Base-by-base conservation (phyloP, 2,888 invertebrate species). In the Micoletzkya japonica region DNA sequence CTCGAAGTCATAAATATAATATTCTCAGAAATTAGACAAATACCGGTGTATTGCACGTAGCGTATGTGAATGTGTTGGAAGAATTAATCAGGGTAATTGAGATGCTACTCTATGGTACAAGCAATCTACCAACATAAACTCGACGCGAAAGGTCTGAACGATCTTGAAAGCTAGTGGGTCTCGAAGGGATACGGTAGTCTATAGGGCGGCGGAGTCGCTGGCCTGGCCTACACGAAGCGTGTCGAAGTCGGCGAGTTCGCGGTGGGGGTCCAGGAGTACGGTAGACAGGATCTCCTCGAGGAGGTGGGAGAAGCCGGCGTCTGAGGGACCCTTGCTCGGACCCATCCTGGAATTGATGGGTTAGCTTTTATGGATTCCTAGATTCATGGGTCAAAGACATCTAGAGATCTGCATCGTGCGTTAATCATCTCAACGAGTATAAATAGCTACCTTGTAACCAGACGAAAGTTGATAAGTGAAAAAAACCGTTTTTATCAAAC, bases 231-330 rank as follows among this genome's bases (percentile, higher is more conserved):
- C 32, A 57, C 67, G 36, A 1, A 57, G 57, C 3, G 57, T 49
- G 34, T 67, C 67, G 14, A 67, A 44, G n/a, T 67, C 67, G n/a
- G 44, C 57, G 2, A 67, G 32, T 57, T 67, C 67, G 6, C 67
- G 36, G 20, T 57, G 67, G n/a, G 57, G 49, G 30, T 68, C 68
- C 58, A 58, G 44, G 49, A 68, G 68, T 58, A 68, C 58, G 34
- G 58, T 68, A 57, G 49, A 30, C 14, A 68, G 57, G 28, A 68
- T 68, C 58, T 58, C 44, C 58, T 58, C 57, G 32, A 68, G 68
- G 3, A 68, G 68, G 1, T 36, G 37, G 28, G 64, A 54, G 28
- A 44, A 66, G 36, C 37, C 30, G 30, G 28, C 37, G 28, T 66
- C 64, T 1, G 37, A 30, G 3, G 36, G 28, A 26, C 36, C 37